Evolutionary conservation across 1,140 invertebrate genomes (phyloP), one percentile per base, ranked within the genome.

Genomic region (Latrodectus geometricus): DNA sequence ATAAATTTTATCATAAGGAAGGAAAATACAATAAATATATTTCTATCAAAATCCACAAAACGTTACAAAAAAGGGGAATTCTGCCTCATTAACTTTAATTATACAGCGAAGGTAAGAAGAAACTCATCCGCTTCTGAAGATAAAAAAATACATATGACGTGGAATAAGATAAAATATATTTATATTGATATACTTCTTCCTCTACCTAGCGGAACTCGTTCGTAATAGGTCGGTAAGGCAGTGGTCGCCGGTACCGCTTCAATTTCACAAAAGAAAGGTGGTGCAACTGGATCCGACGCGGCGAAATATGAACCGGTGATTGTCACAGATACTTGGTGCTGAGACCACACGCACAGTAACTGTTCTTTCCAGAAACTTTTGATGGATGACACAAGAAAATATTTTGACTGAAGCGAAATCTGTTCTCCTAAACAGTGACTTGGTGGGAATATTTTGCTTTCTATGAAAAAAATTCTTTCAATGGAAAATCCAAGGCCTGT

Each of bases 291-390:
- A 83, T 61, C 80, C 56, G 23, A 52, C 14, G 52, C 80, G 69
- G 72, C 56, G 80, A 83, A 83, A 83, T 23, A 8, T 50, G 80
- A 83, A 74, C 80, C 72, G 70, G 80, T 66, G 80, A 83, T 83
- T 83, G 80, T 83, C 80, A 74, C 35, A 50, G 56, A 61, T 68
- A 73, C 65, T 49, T 23, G 70, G 69, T 74, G 23, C 21, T 9
- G 54, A 70, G 80, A 83, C 80, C 80, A 83, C 80, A 73, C 80
- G 69, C 69, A 23, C 21, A 23, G 72, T 23, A 35, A 49, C n/a
- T 61, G 69, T 73, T 54, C 80, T 48, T 12, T 74, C 56, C 15
- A 68, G 69, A 74, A 35, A 83, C 52, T 14, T 21, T 74, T 83
- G 80, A 83, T 83, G 68, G 80, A 83, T 83, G 70, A 54, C 11